Base-by-base conservation (phyloP, 1,140 invertebrate genomes). In the Brachionus asplanchnoidis region DNA sequence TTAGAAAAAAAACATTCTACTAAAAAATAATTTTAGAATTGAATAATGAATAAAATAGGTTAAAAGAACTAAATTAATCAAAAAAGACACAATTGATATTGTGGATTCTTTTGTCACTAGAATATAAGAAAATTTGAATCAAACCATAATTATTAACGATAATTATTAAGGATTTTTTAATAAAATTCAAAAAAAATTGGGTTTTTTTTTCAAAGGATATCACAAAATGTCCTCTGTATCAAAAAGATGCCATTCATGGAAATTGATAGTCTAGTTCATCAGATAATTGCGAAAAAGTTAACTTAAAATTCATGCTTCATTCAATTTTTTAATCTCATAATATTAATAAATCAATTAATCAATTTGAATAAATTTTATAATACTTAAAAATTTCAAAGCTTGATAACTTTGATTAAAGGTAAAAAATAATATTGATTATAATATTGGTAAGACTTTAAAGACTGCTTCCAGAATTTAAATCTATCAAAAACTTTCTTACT, bases 401-500 rank as follows among this genome's bases (percentile, higher is more conserved):
- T 80, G 78, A 40, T 80, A 32, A 78, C 26, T 56, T 78, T 28
- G 40, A 20, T 20, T 17, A 44, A 56, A 42, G 9, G 11, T 36
- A 23, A 17, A 3, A 17, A 73, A 8, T 26, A 60, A 60, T 23
- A 17, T 20, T 20, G 20, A 65, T 23, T 42, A 23, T 65, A 65
- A 36, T 3, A 28, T 17, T 11, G 17, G 14, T 20, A 65, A 65
- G 44, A 28, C n/a, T 32, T 36, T 70, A 26, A 32, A 85, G 53
- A 85, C 79, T 75, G 75, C 26, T 23, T 75, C 84, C 32, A 78
- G 66, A 66, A 17, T 85, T 42, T 85, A 46, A 60, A 78, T 36
- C 56, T 32, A 32, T 89, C 90, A 80, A 91, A 89, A 87, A 94
- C 93, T 2, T 92, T 92, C 3, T 92, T 96, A 78, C 91, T 96